A percentile compares a stretch with the other conserved stretches of the same genome.
These are phyloP conservation scores for Laspeyria flexula DNA, from an alignment of 2,888 invertebrate genomes.

Conservation along the genomic window DNA sequence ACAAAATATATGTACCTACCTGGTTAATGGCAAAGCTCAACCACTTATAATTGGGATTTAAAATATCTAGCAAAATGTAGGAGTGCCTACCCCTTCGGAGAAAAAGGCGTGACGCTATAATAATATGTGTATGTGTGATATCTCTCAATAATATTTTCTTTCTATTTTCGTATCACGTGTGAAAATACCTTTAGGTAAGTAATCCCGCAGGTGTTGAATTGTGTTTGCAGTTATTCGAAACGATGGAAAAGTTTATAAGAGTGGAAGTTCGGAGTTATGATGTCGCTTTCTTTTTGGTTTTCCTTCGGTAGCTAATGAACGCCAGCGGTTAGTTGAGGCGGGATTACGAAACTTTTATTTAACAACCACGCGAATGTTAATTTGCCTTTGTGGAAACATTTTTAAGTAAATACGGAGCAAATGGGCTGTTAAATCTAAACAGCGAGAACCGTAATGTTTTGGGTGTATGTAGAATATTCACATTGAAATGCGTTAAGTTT, in stretches of 20 bases:
- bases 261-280: constrained; percentile 46
- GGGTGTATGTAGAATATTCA: not conserved
- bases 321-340: constrained; percentile 14
- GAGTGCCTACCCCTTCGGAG: too few species aligned
- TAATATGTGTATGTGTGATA: too few species aligned
- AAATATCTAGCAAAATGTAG: too few species aligned
- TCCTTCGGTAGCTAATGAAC: constrained; percentile 41
- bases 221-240: constrained; percentile 63
- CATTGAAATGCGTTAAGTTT: not conserved
- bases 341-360: constrained; percentile 49
- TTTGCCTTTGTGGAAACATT: not conserved
- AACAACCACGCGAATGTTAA: constrained; percentile 9
- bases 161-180: not conserved
- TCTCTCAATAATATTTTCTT: too few species aligned
- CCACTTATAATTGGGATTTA: too few species aligned
- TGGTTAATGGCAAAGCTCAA: too few species aligned
- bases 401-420: not conserved
- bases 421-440: not conserved
- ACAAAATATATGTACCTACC: too few species aligned
- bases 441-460: not conserved
- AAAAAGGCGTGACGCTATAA: too few species aligned
- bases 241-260: constrained; percentile 57
- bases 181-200: constrained; percentile 46
- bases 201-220: constrained; percentile 65
- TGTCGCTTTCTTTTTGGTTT: constrained; percentile 39